A percentile compares a stretch with the other conserved stretches of the same genome.
Evolutionary conservation across 2,888 invertebrate genomes (phyloP).

Genomic region (Acronicta psi): DNA sequence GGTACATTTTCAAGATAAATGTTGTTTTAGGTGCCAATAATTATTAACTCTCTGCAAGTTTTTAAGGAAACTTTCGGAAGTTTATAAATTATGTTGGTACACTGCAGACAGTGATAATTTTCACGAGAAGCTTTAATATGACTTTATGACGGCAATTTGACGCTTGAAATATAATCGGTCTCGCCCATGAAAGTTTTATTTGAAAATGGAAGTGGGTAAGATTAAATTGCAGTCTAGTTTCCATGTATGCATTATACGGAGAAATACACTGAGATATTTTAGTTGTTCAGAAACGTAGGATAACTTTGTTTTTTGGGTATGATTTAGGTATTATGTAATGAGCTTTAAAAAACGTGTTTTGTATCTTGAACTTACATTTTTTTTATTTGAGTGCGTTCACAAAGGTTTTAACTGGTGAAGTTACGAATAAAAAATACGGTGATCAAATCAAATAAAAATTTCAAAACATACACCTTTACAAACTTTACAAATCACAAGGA

Average conservation of each 20-base stretch:
- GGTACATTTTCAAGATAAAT: constrained; percentile 16
- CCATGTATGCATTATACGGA: background rate
- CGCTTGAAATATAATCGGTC: constrained; percentile 27
- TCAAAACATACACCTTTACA: no score
- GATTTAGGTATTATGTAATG: no score
- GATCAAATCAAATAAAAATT: no score
- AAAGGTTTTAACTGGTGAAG: no score
- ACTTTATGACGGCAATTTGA: constrained; percentile 32
- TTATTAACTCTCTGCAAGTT: constrained; percentile 11
- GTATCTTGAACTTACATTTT: no score
- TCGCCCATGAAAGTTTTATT: constrained; percentile 32
- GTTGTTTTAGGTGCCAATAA: constrained; percentile 29
- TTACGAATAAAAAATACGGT: no score
- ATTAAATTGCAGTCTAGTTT: constrained; percentile 21
- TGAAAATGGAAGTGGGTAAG: constrained; percentile 14
- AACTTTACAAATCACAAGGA: no score
- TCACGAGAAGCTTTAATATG: constrained; percentile 4
- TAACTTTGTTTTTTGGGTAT: no score
- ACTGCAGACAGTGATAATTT: constrained; percentile 13
- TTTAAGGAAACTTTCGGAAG: constrained; percentile 1
- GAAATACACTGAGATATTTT: background rate
- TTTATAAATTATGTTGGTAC: background rate
- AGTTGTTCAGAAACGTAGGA: no score
- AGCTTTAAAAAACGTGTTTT: no score
- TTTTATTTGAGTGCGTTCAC: no score